Conservation (phyloP, 2,113 vertebrate genomes). For the Petrocephalus microphthalmus region DNA sequence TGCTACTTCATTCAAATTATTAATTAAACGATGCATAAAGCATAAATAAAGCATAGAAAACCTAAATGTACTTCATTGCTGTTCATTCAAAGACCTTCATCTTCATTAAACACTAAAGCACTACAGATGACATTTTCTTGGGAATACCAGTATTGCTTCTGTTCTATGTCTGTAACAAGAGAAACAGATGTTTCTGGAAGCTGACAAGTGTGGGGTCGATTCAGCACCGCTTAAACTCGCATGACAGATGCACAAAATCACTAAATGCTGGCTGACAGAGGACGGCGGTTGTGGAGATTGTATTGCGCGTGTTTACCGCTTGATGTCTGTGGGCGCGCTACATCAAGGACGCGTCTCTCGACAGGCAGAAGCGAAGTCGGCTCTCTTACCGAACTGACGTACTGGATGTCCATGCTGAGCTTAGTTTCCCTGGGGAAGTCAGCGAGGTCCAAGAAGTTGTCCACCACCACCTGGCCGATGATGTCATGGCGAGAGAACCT, state of each 20-base stretch:
- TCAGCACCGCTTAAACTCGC: not conserved
- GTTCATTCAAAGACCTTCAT: not conserved
- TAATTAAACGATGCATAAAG: not conserved
- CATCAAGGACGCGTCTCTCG: not conserved
- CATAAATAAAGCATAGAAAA: not conserved
- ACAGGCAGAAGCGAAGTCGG: not conserved
- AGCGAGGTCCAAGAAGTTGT: conserved; percentile 95
- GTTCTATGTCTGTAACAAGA: not conserved
- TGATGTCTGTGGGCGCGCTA: not conserved
- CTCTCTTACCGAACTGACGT: conserved; percentile 89
- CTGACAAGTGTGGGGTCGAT: conserved; percentile 6
- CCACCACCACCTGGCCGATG: conserved; percentile 94
- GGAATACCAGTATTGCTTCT: not conserved
- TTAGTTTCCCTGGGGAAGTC: conserved; percentile 96
- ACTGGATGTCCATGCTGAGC: conserved; percentile 90
- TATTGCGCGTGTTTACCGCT: not conserved
- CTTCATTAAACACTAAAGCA: not conserved
- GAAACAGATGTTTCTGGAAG: conserved; percentile 8
- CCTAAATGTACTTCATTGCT: not conserved
- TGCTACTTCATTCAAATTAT: not conserved
- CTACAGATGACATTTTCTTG: not conserved
- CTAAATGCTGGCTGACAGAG: not conserved
- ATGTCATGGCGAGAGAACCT: conserved; percentile 95
- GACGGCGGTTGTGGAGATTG: conserved; percentile 10
- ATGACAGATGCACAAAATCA: not conserved